Evolutionary conservation across 2,888 invertebrate genomes (phyloP), one percentile per base, ranked within the genome.

Genomic region (Tetragnatha montana): DNA sequence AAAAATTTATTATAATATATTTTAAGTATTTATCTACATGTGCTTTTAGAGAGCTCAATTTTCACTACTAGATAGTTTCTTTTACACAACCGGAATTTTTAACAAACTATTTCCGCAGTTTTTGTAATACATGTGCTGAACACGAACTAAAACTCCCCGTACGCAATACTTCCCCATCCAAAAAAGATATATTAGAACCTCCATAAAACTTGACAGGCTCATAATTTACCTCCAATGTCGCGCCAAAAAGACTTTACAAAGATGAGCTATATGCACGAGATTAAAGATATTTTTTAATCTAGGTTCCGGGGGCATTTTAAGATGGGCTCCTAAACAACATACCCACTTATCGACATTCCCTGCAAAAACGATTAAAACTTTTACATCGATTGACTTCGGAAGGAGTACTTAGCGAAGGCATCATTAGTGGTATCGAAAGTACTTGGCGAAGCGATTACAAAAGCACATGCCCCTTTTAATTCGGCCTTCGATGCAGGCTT

Each of bases 311-410:
- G 60, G 14, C 17, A 60, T 60, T 60, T 60, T 10, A 60, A 17
- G 17, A 60, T 12, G 17, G 12, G 17, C 17, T 60, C 60, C 60
- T 60, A 60, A 60, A 60, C 17, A 60, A 17, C 35, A 35, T 35
- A 35, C 60, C 60, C 60, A 60, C 60, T 60, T 76, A 76, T 76
- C 50, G 76, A 50, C 50, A 76, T 76, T 76, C 50, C 19, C 17
- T 49, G 21, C 60, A 76, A 76, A 76, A 76, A 50, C 50, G 76
- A 76, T 76, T 50, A 50, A 50, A 50, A 50, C 50, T 76, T 50
- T 76, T 76, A 21, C 47, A 85, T 85, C 70, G 84, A 85, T 85
- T 78, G 17, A 50, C 76, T 85, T 85, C 78, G 76, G 78, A 85
- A 85, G 70, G 68, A 85, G 47, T 78, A 50, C 78, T 60, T 85